Percentiles rank a stretch among this genome's conserved stretches.
phyloP scores from a whole-genome alignment of 2,113 vertebrate species.

The Poeciliopsis retropinna region DNA sequence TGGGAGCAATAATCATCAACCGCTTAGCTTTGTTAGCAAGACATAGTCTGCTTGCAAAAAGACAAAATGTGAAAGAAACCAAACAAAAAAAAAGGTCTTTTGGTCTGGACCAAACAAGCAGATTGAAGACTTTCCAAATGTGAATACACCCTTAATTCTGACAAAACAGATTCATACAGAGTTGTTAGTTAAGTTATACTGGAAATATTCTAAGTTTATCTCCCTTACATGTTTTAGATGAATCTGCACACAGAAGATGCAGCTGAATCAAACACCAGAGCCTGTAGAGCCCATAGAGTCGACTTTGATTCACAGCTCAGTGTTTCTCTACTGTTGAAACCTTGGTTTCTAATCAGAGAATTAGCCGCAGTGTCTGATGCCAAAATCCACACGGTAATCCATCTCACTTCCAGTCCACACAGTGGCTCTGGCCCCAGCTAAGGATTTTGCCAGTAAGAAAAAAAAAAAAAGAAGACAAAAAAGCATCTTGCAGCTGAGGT shows the following conservation, averaged over 20 bases:
- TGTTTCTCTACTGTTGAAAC: slow-evolving; percentile 64
- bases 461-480: background rate
- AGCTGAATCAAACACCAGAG: slow-evolving; percentile 17
- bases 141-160: background rate
- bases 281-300: slow-evolving; percentile 30
- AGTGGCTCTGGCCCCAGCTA: slow-evolving; percentile 49
- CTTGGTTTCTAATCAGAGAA: slow-evolving; percentile 75
- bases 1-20: too few relatives aligned
- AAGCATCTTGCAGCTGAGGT: background rate
- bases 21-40: too few relatives aligned
- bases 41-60: too few relatives aligned
- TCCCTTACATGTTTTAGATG: background rate
- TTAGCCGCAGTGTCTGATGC: slow-evolving; percentile 62
- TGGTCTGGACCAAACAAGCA: too few relatives aligned
- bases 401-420: slow-evolving; percentile 73
- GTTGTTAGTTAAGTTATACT: background rate
- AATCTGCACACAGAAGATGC: slow-evolving; percentile 2
- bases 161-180: background rate
- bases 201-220: background rate
- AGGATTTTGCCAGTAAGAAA: slow-evolving; percentile 46
- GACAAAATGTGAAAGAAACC: too few relatives aligned
- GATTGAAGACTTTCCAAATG: too few relatives aligned
- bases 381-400: slow-evolving; percentile 70
- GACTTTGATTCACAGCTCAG: slow-evolving; percentile 58
- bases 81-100: too few relatives aligned